Percentiles rank a stretch among this genome's conserved stretches.
Evolutionary conservation across 2,797 vertebrate species (phyloP).

Genomic region (Sebastes hubbsi): DNA sequence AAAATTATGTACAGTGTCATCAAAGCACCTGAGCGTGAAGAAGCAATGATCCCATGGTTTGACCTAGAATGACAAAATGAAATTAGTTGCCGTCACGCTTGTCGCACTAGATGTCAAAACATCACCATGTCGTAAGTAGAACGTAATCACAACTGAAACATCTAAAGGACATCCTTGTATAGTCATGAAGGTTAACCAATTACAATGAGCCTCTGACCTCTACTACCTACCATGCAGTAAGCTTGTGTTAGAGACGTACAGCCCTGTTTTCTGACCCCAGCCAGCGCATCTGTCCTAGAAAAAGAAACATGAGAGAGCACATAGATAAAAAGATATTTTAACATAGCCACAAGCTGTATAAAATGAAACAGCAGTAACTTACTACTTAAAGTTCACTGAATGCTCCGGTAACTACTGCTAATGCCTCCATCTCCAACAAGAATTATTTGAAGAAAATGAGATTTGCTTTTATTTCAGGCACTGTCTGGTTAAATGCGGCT

Average conservation of each 20-base stretch:
- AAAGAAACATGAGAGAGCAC: background rate
- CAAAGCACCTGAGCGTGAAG: constrained; percentile 90
- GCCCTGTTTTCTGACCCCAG: constrained; percentile 85
- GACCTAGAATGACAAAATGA: constrained; percentile 70
- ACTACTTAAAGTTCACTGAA: background rate
- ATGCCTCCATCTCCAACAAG: background rate
- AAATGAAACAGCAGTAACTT: background rate
- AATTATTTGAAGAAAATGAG: background rate
- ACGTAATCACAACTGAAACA: background rate
- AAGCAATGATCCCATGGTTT: constrained; percentile 90
- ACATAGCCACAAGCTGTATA: background rate
- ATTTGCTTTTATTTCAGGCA: background rate
- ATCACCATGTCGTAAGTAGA: background rate
- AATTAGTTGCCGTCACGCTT: background rate
- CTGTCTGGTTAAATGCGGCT: background rate
- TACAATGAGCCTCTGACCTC: background rate
- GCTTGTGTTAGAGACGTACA: constrained; percentile 88
- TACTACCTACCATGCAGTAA: constrained; percentile 86
- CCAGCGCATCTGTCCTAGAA: constrained; percentile 83
- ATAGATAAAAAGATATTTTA: background rate
- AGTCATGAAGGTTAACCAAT: background rate
- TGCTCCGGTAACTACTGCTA: background rate
- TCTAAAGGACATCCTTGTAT: background rate
- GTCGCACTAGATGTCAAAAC: background rate
- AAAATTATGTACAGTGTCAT: constrained; percentile 88